Evolutionary conservation across 2,888 invertebrate genomes (phyloP), one percentile per base, ranked within the genome.

Genomic region (Hydrotaea diabolus): DNA sequence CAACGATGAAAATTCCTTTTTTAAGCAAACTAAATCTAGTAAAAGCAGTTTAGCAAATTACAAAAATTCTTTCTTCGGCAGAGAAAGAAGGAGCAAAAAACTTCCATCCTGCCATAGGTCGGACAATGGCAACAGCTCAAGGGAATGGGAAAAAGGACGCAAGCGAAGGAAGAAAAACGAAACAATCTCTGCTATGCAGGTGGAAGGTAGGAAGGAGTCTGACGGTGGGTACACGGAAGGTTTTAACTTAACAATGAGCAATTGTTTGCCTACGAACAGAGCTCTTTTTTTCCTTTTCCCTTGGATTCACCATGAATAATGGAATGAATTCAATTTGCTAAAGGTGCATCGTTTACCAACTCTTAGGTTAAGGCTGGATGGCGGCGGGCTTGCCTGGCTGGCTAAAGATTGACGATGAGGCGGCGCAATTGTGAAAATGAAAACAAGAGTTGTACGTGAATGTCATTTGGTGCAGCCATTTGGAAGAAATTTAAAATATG

Each of bases 211-310:
- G 5, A 11, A 26, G 11, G 26, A 8, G 2, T 17, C 2, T 9
- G 59, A 26, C 13, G n/a, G 26, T 15, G 15, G 59, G 21, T 13
- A 26, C 23, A 7, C 26, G 59, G 26, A 59, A 15, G 26, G 59
- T 59, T 13, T 59, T 15, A 59, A 59, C 21, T 4, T 59, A 59
- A 59, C 59, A 26, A 59, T 59, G 59, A 23, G 23, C 59, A 59
- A 59, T 59, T 26, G 26, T 59, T 59, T 59, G 26, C 15, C 26
- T 23, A 59, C 21, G 59, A 43, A 43, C 43, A 43, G 1, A 11
- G 43, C 9, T 43, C 43, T 9, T 43, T 15, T 43, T n/a, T n/a
- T n/a, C n/a, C 31, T 43, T 15, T 13, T 7, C 43, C 43, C 2
- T 11, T 43, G 15, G 43, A 43, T 43, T 43, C 43, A 43, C 43